Evolutionary conservation across 2,888 invertebrate genomes (phyloP).

Genomic region (Argyra leucocephala): DNA sequence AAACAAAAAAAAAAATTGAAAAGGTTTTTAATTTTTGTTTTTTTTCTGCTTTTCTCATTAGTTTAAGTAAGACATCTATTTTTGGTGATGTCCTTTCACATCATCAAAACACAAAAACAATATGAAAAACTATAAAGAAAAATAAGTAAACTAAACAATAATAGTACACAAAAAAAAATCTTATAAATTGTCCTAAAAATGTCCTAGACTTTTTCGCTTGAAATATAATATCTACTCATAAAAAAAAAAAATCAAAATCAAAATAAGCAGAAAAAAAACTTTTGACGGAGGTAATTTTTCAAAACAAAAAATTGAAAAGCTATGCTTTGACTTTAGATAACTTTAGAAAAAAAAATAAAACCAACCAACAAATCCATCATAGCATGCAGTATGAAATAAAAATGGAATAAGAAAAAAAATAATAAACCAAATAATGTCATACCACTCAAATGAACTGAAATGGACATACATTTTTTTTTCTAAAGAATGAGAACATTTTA

Average conservation of each 20-base stretch:
- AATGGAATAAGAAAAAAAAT: not conserved
- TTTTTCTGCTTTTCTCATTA: not conserved
- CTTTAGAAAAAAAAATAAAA: not conserved
- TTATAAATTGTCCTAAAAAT: not conserved
- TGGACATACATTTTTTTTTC: too few species aligned
- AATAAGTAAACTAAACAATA: not conserved
- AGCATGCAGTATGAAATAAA: not conserved
- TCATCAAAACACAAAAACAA: not conserved
- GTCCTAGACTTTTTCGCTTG: not conserved
- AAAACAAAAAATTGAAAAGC: not conserved
- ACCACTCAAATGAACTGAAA: too few species aligned
- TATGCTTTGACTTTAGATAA: not conserved
- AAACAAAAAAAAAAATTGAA: not conserved
- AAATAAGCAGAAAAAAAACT: not conserved
- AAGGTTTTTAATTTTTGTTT: not conserved
- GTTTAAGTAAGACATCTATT: not conserved
- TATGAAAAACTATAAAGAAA: not conserved
- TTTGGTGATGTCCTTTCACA: not conserved
- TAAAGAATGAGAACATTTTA: too few species aligned
- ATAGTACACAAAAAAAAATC: not conserved
- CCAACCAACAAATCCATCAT: not conserved
- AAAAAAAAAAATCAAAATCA: too few species aligned
- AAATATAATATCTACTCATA: too few species aligned
- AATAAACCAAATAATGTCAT: too few species aligned
- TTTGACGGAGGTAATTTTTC: constrained; percentile 4